Base-by-base conservation (phyloP, 2,888 invertebrate genomes). In the Lysandra coridon region DNA sequence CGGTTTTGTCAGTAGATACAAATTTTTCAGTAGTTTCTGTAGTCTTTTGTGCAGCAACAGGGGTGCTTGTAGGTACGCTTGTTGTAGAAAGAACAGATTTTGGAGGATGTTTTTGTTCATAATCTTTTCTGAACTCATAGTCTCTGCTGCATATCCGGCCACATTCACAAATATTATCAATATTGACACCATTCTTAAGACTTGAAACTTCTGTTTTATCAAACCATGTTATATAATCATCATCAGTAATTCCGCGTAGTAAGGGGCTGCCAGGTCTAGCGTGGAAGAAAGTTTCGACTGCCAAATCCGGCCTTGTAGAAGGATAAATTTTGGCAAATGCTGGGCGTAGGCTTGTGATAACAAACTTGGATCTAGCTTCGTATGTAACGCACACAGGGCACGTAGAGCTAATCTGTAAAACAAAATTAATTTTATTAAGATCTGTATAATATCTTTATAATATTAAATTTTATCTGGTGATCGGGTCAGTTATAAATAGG, bases 171-270 rank as follows among this genome's bases (percentile, higher is more conserved):
- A 95, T 92, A 69, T 95, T 93, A 83, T 95, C 94, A 80, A 95
- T 94, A 81, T 90, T 95, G 4, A 92, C 86, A 53, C 88, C 91
- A 2, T 90, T 91, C 83, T 91, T 92, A 2, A 93, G 89, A 82
- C 93, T 95, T 2, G 92, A 92, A 4, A 93, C 86, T 85, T 93
- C 95, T 80, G 95, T 95, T 88, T 95, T 95, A 69, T 96, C 96
- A 83, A 96, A 96, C 96, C 96, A 96, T 2, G 96, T 96, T 53
- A 96, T 96, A 33, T 96, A 93, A 84, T 96, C 96, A 83, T 96
- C 96, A 79, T 96, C 96, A 17, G 96, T 96, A 53, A 96, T 96
- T 7, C 95, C 96, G 84, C 95, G 92, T 0, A 96, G 89, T 57
- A 96, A 88, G 14, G 95, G 95, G 82, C 96, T 96, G n/a, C 95